Evolutionary conservation across 1,140 invertebrate genomes (phyloP).

Genomic region (Kradibia gibbosae): DNA sequence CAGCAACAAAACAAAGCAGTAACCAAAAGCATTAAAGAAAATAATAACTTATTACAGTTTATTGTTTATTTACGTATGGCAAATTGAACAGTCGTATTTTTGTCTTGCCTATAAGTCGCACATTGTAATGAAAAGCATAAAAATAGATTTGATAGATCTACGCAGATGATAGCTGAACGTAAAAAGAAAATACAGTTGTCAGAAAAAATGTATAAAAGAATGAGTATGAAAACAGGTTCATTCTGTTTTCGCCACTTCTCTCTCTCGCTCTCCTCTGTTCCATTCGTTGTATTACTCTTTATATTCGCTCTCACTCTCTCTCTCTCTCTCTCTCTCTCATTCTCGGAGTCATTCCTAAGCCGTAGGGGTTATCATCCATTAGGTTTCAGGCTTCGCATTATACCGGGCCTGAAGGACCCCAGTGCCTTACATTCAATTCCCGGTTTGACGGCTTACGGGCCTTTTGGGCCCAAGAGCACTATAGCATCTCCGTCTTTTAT

Average conservation of each 20-base stretch:
- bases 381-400: constrained; percentile 53
- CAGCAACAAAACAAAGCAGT: no score
- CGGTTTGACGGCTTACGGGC: constrained; percentile 52
- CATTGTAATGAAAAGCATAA: no score
- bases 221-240: neutral
- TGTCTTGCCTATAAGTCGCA: no score
- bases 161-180: no score
- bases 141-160: no score
- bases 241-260: neutral
- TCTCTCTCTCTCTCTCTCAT: neutral
- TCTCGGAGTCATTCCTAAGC: constrained; percentile 58
- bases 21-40: no score
- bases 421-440: constrained; percentile 60
- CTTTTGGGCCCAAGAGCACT: constrained; percentile 57
- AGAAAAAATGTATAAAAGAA: neutral
- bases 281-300: neutral
- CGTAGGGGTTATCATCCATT: constrained; percentile 64
- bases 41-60: no score
- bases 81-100: no score
- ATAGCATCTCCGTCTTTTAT: constrained; percentile 48
- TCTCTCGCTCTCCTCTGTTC: neutral
- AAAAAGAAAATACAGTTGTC: neutral
- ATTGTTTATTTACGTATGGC: no score
- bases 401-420: constrained; percentile 22
- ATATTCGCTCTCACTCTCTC: neutral